Base-by-base conservation (phyloP, 2,888 invertebrate genomes). In the Erebia epiphron region DNA sequence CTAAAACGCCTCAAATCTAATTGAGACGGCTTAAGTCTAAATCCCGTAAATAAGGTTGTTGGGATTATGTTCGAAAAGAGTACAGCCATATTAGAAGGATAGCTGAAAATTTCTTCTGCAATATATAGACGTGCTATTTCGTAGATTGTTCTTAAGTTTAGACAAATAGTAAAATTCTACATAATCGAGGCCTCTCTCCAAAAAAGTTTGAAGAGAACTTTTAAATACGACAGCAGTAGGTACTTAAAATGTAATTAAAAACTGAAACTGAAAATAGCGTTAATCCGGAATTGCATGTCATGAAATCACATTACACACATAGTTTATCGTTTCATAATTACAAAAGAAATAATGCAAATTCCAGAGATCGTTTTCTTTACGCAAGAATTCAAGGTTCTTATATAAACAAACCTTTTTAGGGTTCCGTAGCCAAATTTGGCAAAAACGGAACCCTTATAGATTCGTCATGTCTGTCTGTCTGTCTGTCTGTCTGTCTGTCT, bases 1-100 rank as follows among this genome's bases (percentile, higher is more conserved):
- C 62, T 62, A 62, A 61, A 61, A 18, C 43, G 61, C 18, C 46
- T 46, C 14, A 49, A 62, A 62, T 62, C 49, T 49, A 62, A 62
- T 62, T 18, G 18, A 62, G 21, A 2, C 21, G 21, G 62, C 62
- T 61, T 46, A 61, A 2, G n/a, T 56, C 18, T 14, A 46, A 62
- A 49, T 21, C 16, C 41, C 56, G 56, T 56, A 21, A 56, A 56
- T 26, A 60, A 60, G 60, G 60, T 60, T 60, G 14, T 57, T 13
- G 13, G n/a, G 56, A 56, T 26, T 21, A 56, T 26, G 21, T 0
- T 16, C 14, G 26, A 57, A 26, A 57, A 57, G 21, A 57, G 1
- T 21, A n/a, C 2, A 13, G 9, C 35, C 35, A 35, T 11, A 13
- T 5, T 1, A 3, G 0, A 10, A 9, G n/a, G 8, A 18, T 18